Percentiles rank a stretch among this genome's conserved stretches.
Evolutionary conservation across 2,888 invertebrate species (phyloP).

Genomic region (Cantharis rustica): DNA sequence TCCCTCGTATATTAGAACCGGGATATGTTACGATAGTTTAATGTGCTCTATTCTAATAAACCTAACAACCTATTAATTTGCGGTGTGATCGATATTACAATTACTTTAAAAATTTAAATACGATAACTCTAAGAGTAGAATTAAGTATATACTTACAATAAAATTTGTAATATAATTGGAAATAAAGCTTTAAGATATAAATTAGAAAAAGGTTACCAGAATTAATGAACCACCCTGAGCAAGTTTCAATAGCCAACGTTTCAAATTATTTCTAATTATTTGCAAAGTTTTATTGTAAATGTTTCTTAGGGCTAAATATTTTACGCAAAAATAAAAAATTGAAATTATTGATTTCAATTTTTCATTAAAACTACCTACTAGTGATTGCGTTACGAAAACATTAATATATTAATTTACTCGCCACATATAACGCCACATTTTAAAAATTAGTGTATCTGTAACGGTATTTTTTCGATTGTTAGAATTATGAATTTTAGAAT

Average conservation of each 20-base stretch:
- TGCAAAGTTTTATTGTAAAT: neutral
- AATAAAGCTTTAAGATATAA: neutral
- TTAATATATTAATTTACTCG: neutral
- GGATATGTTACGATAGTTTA: neutral
- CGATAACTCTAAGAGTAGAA: neutral
- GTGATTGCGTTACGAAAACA: neutral
- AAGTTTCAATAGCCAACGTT: neutral
- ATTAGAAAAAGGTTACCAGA: neutral
- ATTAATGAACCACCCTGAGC: neutral
- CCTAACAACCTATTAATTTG: neutral
- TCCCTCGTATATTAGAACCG: neutral
- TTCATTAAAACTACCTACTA: neutral
- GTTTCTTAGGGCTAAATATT: neutral
- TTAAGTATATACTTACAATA: neutral
- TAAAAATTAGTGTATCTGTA: neutral
- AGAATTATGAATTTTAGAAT: slow-evolving; percentile 43
- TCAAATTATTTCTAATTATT: neutral
- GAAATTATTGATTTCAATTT: neutral
- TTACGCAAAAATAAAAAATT: neutral
- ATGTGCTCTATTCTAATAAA: neutral
- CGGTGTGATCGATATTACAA: neutral
- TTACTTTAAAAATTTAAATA: neutral
- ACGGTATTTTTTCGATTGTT: slow-evolving; percentile 35
- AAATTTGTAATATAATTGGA: neutral
- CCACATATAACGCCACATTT: neutral